Conservation (phyloP, 1,140 invertebrate species). For the Drosophila nasuta region DNA sequence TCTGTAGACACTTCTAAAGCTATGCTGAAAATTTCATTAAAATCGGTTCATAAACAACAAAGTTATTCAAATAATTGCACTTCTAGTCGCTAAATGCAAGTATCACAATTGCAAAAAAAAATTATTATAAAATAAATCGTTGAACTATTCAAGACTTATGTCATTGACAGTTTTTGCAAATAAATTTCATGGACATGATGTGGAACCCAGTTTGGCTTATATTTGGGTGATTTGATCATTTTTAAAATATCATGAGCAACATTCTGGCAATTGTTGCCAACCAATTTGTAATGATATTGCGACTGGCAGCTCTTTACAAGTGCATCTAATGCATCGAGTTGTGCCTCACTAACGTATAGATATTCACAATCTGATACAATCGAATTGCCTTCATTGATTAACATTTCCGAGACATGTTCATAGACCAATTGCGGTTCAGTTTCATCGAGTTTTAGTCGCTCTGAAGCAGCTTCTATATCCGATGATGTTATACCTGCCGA, state of each 20-base stretch:
- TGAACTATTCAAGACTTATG: not conserved
- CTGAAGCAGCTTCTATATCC: not conserved
- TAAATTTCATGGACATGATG: not conserved
- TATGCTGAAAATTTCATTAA: not conserved
- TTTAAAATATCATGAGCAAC: not conserved
- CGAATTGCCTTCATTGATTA: not conserved
- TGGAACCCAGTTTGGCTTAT: conserved; percentile 3
- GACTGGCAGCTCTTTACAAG: not conserved
- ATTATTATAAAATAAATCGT: not conserved
- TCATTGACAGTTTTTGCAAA: not conserved
- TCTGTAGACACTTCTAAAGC: not conserved
- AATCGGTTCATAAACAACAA: not conserved
- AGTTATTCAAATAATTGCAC: not conserved
- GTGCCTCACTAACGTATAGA: not conserved
- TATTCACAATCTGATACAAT: conserved; percentile 1
- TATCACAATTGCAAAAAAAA: conserved; percentile 1
- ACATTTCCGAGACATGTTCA: not conserved
- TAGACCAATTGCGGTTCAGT: not conserved
- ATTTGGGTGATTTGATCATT: not conserved
- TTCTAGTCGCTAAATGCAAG: not conserved
- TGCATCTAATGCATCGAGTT: not conserved
- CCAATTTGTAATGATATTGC: conserved; percentile 5
- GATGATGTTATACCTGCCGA: not conserved
- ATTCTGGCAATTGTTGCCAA: conserved; percentile 26
- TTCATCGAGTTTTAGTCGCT: not conserved